Conservation (phyloP, 1,140 invertebrate species). For the Helicoverpa zea region DNA sequence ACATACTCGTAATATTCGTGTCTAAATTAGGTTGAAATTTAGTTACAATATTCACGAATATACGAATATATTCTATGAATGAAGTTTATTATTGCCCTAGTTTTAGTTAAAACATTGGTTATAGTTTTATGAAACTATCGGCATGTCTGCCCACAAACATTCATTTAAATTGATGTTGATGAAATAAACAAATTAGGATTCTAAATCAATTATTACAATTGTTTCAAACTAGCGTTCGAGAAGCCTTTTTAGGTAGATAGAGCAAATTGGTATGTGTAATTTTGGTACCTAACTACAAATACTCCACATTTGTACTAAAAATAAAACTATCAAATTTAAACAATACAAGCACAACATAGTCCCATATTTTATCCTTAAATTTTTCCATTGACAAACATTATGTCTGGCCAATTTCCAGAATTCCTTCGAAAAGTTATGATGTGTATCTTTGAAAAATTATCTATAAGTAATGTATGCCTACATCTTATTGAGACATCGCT, state of each 20-base stretch:
- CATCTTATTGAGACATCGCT: neutral
- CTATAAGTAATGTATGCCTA: neutral
- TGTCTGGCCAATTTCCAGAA: constrained; percentile 12
- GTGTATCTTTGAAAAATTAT: neutral
- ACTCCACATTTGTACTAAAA: no score
- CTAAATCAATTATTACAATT: no score
- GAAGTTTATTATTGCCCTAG: constrained; percentile 21
- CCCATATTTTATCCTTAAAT: constrained; percentile 1
- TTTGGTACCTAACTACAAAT: no score
- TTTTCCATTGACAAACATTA: constrained; percentile 7
- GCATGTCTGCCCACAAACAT: no score
- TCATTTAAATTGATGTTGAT: no score
- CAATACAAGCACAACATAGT: neutral
- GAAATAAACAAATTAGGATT: no score
- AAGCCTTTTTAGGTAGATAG: no score
- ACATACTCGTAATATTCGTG: neutral
- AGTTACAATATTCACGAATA: constrained; percentile 11
- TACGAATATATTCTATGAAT: neutral
- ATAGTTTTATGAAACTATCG: constrained; percentile 5
- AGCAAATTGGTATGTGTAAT: no score
- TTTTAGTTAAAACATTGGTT: neutral
- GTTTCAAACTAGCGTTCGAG: no score
- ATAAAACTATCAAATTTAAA: no score
- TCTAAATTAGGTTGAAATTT: neutral
- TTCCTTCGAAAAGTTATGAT: constrained; percentile 11